Base-by-base conservation (phyloP, 1,140 invertebrate species). In the Drosophila equinoxialis region DNA sequence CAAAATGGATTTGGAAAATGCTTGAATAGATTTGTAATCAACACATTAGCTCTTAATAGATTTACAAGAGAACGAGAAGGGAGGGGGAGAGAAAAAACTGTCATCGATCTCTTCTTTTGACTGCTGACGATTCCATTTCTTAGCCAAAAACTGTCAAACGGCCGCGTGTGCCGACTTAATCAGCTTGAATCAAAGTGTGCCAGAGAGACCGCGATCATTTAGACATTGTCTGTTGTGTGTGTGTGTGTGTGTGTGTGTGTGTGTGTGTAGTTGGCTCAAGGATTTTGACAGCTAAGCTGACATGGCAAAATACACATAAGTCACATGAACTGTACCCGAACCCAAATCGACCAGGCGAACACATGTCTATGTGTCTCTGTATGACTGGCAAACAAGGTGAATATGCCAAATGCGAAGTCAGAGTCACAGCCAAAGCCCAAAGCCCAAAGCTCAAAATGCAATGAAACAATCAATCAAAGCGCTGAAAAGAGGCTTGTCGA, bases 391-490 rank as follows among this genome's bases (percentile, higher is more conserved):
- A 72, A 66, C 79, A 67, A 77, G 84, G 71, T 83, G 84, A 71
- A 83, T 83, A 78, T 80, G 83, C 70, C 83, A 79, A 39, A 60
- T 33, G 33, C 58, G 58, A 39, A 37, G 57, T 23, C 35, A n/a
- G 37, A 39, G 37, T 10, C 35, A 37, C 11, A 13, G 57, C 57
- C 35, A 37, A 75, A 76, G 60, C 74, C 57, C 35, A 37, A 75
- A 76, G 60, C 74, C 74, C 66, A 65, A 85, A 71, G 73, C 35
- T 37, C 68, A 65, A 80, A 77, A 89, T 75, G 84, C 84, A 84
- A 87, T 87, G 84, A 87, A 87, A 87, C 80, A 87, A 87, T 87
- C 84, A 89, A 87, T 87, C 84, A 87, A 81, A 78, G 63, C 67
- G 76, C 71, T 82, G 74, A 84, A 85, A 77, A 87, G 79, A 73